Conservation (phyloP, 2,888 invertebrate genomes). For the Rhamphomyia laevipes region DNA sequence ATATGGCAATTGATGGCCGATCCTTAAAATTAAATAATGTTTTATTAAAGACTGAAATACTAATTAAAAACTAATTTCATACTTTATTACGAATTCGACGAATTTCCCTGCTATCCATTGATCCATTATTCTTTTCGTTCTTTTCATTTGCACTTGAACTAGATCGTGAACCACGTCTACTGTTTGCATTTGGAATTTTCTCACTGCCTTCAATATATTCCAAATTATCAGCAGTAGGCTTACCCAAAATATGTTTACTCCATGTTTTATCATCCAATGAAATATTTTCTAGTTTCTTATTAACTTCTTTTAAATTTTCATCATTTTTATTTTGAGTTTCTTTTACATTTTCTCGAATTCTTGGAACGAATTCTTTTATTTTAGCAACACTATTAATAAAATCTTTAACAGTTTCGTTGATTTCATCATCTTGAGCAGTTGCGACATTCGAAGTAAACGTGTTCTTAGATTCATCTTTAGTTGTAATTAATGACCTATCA, state of each 20-base stretch:
- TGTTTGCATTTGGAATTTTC: background rate
- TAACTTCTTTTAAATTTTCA: conserved; percentile 11
- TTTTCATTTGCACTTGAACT: conserved; percentile 4
- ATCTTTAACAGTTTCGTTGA: conserved; percentile 20
- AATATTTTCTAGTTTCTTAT: conserved; percentile 14
- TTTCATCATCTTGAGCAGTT: conserved; percentile 7
- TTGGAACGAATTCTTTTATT: conserved; percentile 18
- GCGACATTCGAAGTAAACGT: background rate
- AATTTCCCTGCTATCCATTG: conserved; percentile 5
- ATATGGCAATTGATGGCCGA: conserved; percentile 80
- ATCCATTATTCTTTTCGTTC: conserved; percentile 3
- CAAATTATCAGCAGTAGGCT: conserved; percentile 4
- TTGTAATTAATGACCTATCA: background rate
- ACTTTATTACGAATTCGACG: conserved; percentile 36
- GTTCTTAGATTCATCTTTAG: conserved; percentile 7
- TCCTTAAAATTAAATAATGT: conserved; percentile 42
- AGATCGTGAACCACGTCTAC: background rate
- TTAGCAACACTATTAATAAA: conserved; percentile 22
- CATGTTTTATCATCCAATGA: conserved; percentile 8
- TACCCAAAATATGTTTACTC: background rate
- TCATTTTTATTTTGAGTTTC: background rate
- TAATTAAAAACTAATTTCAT: background rate
- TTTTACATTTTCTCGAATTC: conserved; percentile 7
- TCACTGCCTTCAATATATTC: background rate
- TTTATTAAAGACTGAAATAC: conserved; percentile 1